Conservation (phyloP, 2,888 invertebrate species). For the Micoletzkya japonica region DNA sequence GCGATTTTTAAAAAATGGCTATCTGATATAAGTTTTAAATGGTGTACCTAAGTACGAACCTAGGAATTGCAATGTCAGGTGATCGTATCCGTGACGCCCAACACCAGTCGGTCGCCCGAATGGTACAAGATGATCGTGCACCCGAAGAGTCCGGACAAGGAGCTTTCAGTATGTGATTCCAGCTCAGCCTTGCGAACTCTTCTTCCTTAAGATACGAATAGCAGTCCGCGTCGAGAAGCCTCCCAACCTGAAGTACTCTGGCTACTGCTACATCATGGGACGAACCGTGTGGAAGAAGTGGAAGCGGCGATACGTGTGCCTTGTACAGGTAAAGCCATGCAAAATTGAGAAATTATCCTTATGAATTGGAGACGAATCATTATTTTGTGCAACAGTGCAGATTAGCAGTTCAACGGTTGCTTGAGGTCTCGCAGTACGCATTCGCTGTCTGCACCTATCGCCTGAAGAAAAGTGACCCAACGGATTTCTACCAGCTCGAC, state of each 20-base stretch:
- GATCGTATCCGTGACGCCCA: conserved; percentile 72
- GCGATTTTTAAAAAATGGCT: not conserved
- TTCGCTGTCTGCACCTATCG: conserved; percentile 99
- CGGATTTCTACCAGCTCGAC: conserved; percentile 99
- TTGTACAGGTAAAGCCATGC: conserved; percentile 87
- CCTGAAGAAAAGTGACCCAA: conserved; percentile 97
- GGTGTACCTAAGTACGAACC: not conserved
- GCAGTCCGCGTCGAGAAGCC: conserved; percentile 98
- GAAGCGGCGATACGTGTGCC: conserved; percentile 96
- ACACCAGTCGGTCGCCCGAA: conserved; percentile 71
- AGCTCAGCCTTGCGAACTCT: not conserved
- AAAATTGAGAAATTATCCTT: not conserved
- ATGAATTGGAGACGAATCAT: not conserved
- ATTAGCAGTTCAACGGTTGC: not conserved
- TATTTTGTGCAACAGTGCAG: not conserved
- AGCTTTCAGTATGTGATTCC: too few relatives aligned
- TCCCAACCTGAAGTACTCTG: conserved; percentile 97
- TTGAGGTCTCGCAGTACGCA: conserved; percentile 86
- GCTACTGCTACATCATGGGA: conserved; percentile 73
- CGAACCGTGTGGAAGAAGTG: conserved; percentile 99
- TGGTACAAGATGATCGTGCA: conserved; percentile 97
- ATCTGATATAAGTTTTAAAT: not conserved
- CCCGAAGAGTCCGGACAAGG: conserved; percentile 91
- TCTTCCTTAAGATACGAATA: conserved; percentile 75
- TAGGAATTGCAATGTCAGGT: conserved; percentile 60